Conservation (phyloP, 2,113 vertebrate genomes). For the Marmota flaviventris region DNA sequence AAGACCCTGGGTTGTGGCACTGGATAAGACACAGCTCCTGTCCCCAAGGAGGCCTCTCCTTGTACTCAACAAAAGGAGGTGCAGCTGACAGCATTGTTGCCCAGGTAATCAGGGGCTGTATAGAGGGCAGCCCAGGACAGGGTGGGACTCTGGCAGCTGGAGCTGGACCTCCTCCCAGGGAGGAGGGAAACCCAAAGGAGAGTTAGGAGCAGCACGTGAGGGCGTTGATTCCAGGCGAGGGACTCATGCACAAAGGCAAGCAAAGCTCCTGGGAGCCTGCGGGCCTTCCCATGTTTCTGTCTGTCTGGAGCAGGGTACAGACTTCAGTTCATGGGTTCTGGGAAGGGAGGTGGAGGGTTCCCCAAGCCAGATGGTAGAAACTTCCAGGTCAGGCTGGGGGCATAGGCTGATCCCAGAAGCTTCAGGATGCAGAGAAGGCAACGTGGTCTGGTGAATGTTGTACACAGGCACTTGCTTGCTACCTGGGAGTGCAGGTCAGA, state of each 20-base stretch:
- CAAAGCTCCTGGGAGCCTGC: neutral
- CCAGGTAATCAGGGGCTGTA: neutral
- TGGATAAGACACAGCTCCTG: neutral
- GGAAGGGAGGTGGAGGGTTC: neutral
- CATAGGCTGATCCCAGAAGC: neutral
- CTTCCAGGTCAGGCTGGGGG: neutral
- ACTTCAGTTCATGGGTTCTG: neutral
- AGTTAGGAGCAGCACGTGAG: neutral
- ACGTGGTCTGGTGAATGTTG: neutral
- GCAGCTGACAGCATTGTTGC: neutral
- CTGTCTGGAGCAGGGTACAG: neutral
- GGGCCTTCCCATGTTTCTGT: neutral
- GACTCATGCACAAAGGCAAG: neutral
- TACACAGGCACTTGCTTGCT: neutral
- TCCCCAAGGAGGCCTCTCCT: neutral
- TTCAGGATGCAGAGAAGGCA: rapidly evolving
- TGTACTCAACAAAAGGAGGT: neutral
- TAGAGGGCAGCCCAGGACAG: neutral
- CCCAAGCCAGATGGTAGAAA: neutral
- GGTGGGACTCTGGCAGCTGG: too few species aligned
- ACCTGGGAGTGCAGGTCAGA: neutral
- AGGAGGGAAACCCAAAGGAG: neutral
- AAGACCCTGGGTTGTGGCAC: neutral
- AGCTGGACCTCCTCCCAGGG: neutral
- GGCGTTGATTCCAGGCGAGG: neutral